Percentiles rank a stretch among this genome's conserved stretches.
phyloP scores from a whole-genome alignment of 2,888 invertebrate species.

The Escarpia spicata region DNA sequence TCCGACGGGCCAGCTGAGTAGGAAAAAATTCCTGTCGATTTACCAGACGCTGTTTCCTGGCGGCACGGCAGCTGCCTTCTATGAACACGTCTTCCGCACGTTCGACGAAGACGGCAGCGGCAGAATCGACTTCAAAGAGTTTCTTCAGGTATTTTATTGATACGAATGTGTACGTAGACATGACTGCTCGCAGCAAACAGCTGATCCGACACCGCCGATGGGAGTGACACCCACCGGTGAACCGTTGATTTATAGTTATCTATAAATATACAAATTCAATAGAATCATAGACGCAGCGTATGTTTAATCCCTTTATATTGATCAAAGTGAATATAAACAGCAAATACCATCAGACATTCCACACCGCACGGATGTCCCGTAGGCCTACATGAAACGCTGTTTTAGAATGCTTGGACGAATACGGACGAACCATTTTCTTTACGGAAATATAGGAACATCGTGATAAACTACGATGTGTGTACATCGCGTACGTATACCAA shows the following conservation, averaged over 20 bases:
- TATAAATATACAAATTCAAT: not conserved
- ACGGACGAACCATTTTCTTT: no score
- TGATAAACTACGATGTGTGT: no score
- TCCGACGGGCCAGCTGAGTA: conserved; percentile 90
- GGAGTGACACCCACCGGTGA: not conserved
- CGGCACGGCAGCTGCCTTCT: conserved; percentile 47
- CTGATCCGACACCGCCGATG: not conserved
- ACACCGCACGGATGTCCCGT: no score
- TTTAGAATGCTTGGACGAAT: no score
- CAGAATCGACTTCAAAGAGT: conserved; percentile 90
- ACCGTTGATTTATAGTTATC: not conserved
- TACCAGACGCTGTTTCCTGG: conserved; percentile 47
- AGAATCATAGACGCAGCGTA: not conserved
- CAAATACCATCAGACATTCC: no score
- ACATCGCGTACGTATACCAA: no score
- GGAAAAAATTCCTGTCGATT: conserved; percentile 89
- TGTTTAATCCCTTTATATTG: not conserved
- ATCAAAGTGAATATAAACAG: no score
- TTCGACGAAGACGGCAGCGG: conserved; percentile 91
- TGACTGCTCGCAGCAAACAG: not conserved
- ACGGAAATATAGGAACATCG: no score
- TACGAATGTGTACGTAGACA: not conserved
- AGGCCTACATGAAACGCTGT: no score
- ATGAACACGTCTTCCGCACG: conserved; percentile 50
- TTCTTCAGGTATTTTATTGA: conserved; percentile 42